These are phyloP conservation scores for Toxonevra muliebris DNA, from an alignment of 2,888 invertebrate species.

Conservation along the genomic window DNA sequence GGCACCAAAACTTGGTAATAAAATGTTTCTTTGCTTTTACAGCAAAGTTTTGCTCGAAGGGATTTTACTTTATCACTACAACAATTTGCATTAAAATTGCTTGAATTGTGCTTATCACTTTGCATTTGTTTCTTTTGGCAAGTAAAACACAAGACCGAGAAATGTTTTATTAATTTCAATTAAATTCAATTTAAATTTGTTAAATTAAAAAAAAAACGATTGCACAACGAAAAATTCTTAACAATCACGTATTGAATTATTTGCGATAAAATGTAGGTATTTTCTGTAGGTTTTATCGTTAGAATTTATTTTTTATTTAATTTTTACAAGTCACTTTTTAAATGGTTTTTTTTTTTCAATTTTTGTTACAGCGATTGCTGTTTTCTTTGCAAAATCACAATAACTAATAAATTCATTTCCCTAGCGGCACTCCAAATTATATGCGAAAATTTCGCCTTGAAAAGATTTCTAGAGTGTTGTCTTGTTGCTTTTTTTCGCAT, in stretches of 20 bases:
- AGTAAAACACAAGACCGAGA: conserved; percentile 8
- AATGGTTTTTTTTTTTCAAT: conserved; percentile 22
- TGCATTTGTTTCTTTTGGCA: conserved; percentile 10
- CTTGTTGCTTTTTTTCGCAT: not conserved
- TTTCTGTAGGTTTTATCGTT: conserved; percentile 17
- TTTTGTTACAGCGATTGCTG: conserved; percentile 44
- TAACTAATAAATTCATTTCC: conserved; percentile 59
- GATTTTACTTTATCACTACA: too few species aligned
- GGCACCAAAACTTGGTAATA: too few species aligned
- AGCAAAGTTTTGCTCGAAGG: too few species aligned
- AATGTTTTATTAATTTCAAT: conserved; percentile 21
- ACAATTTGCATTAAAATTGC: not conserved
- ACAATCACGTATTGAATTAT: too few species aligned
- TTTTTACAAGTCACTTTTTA: conserved; percentile 23
- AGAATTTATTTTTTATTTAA: conserved; percentile 35
- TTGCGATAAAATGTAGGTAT: not conserved
- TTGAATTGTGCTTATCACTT: conserved; percentile 15
- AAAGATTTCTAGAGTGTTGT: conserved; percentile 15
- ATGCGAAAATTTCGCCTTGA: conserved; percentile 50
- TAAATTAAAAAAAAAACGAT: not conserved
- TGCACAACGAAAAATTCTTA: not conserved
- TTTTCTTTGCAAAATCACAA: conserved; percentile 55
- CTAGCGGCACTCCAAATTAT: conserved; percentile 59
- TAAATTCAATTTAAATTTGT: not conserved
- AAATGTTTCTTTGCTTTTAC: too few species aligned